A percentile compares a stretch with the other conserved stretches of the same genome.
Evolutionary conservation across 1,140 invertebrate species (phyloP).

Genomic region (Theocolax elegans): DNA sequence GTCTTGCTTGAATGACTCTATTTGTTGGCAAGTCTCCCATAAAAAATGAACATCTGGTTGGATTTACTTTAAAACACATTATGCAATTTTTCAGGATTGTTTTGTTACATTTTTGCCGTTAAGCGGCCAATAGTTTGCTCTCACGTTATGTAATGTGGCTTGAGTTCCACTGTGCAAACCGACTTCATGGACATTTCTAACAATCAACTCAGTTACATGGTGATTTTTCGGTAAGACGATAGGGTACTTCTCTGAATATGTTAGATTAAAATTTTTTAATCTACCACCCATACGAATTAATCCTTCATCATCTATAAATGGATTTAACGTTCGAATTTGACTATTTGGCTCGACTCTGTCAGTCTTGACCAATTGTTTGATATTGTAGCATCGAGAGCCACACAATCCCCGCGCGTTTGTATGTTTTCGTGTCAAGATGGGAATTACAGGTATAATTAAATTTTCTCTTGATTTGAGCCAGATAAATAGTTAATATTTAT

Average conservation of each 20-base stretch:
- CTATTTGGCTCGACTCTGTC: neutral
- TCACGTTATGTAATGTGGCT: slow-evolving; percentile 40
- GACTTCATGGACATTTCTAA: slow-evolving; percentile 42
- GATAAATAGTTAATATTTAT: too few species aligned
- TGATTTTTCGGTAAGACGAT: too few species aligned
- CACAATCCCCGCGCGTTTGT: too few species aligned
- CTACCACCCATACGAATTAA: slow-evolving; percentile 50
- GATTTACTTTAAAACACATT: slow-evolving; percentile 30
- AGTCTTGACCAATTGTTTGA: neutral
- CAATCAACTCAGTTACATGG: slow-evolving; percentile 44
- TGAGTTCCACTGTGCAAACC: slow-evolving; percentile 48
- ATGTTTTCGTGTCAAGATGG: too few species aligned
- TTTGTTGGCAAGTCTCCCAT: slow-evolving; percentile 56
- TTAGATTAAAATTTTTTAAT: too few species aligned
- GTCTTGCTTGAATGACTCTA: slow-evolving; percentile 43
- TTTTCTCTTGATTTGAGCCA: too few species aligned
- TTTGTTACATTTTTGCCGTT: too few species aligned
- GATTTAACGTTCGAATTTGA: slow-evolving; percentile 31
- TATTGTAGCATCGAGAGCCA: too few species aligned
- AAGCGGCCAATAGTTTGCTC: slow-evolving; percentile 50
- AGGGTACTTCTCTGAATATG: slow-evolving; percentile 50
- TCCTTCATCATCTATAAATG: slow-evolving; percentile 47
- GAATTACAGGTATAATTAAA: too few species aligned
- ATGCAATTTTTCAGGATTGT: slow-evolving; percentile 45
- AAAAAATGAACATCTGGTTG: slow-evolving; percentile 33